phyloP scores from a whole-genome alignment of 2,888 invertebrate species.

The Eupelmus urozonus region DNA sequence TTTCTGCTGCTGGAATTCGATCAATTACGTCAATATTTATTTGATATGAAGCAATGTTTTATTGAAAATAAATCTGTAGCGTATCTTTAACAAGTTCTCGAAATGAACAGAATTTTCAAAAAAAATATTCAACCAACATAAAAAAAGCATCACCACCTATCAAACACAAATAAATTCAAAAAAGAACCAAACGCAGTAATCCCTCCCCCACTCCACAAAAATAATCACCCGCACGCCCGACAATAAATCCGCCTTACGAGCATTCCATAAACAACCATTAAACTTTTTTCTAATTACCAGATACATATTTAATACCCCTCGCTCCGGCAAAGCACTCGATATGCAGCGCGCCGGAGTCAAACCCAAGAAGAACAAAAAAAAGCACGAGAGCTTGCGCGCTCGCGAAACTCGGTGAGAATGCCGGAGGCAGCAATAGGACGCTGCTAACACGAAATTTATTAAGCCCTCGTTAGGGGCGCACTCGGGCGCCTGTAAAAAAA shows the following conservation, averaged over 20 bases:
- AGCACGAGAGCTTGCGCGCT: neutral
- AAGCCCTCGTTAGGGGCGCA: constrained; percentile 52
- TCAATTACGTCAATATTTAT: too few relatives aligned
- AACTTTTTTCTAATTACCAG: constrained; percentile 26
- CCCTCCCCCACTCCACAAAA: too few relatives aligned
- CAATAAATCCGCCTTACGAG: neutral
- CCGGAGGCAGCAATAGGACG: neutral
- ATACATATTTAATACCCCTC: constrained; percentile 25
- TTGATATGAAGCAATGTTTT: too few relatives aligned
- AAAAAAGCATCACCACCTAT: too few relatives aligned
- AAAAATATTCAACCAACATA: too few relatives aligned
- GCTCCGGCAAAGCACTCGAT: neutral
- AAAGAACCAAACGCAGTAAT: too few relatives aligned
- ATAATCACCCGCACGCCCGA: neutral
- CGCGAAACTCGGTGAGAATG: too few relatives aligned
- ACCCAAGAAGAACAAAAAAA: neutral
- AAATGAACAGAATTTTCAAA: too few relatives aligned
- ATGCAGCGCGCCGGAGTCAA: constrained; percentile 3
- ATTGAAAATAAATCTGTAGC: too few relatives aligned
- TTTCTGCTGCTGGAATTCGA: too few relatives aligned
- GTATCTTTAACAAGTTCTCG: too few relatives aligned
- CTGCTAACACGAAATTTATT: constrained; percentile 48
- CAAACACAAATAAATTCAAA: too few relatives aligned
- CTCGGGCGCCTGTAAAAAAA: constrained; percentile 30
- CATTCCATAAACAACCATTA: constrained; percentile 34